Evolutionary conservation across 1,140 invertebrate genomes (phyloP).

Genomic region (Phymorhynchus buccinoides): DNA sequence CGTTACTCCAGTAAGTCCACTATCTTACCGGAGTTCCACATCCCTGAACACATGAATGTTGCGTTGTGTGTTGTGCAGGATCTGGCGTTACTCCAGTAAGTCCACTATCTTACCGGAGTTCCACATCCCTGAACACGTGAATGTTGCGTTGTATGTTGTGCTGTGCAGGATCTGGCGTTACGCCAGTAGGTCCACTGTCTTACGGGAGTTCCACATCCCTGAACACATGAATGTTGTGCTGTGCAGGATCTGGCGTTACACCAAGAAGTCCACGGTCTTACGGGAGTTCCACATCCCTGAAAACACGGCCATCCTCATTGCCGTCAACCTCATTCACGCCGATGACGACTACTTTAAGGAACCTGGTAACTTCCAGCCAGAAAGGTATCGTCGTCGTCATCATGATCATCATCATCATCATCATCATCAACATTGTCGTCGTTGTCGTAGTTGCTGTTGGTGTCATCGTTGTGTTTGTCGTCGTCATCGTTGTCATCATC

Average conservation of each 20-base stretch:
- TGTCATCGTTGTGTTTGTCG: too few species aligned
- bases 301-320: slow-evolving; percentile 6
- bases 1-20: not conserved
- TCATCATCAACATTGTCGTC: slow-evolving; percentile 13
- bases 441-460: not conserved
- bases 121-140: too few species aligned
- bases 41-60: not conserved
- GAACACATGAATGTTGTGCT: too few species aligned
- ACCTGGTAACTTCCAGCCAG: not conserved
- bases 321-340: slow-evolving; percentile 20
- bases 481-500: too few species aligned
- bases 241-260: slow-evolving; percentile 19
- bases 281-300: not conserved
- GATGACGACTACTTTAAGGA: not conserved
- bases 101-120: too few species aligned
- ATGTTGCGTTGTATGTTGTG: too few species aligned
- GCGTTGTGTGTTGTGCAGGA: too few species aligned
- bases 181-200: not conserved
- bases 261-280: not conserved
- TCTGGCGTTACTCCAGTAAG: too few species aligned
- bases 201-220: not conserved
- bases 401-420: slow-evolving; percentile 12
- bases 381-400: slow-evolving; percentile 8
- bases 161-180: slow-evolving; percentile 25
- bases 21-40: not conserved